These are phyloP conservation scores for Eupithecia insigniata DNA, from an alignment of 2,888 invertebrate species.

Conservation along the genomic window DNA sequence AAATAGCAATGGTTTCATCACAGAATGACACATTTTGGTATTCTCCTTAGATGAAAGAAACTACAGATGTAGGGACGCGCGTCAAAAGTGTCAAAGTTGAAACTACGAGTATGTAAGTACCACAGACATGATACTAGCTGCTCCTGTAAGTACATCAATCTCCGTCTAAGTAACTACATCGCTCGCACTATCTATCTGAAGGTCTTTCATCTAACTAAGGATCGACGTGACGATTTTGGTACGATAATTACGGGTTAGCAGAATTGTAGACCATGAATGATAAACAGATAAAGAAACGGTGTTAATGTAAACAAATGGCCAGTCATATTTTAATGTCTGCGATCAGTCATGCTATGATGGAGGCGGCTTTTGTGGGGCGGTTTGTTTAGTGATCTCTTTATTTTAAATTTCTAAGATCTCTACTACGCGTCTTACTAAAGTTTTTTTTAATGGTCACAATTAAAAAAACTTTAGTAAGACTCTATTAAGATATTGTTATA, in stretches of 20 bases:
- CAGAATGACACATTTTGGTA: too few species aligned
- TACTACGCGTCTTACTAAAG: too few species aligned
- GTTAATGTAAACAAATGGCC: slow-evolving; percentile 83
- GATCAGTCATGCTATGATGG: slow-evolving; percentile 49
- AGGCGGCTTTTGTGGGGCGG: slow-evolving; percentile 47
- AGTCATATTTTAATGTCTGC: slow-evolving; percentile 77
- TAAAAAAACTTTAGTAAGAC: background rate
- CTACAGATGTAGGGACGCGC: too few species aligned
- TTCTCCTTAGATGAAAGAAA: too few species aligned
- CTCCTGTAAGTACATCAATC: background rate
- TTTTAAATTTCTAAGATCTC: background rate
- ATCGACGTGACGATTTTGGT: background rate
- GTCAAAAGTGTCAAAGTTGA: too few species aligned
- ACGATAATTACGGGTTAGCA: slow-evolving; percentile 53
- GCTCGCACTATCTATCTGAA: background rate
- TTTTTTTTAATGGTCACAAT: too few species aligned
- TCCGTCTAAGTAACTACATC: too few species aligned
- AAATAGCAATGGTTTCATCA: too few species aligned
- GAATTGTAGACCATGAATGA: slow-evolving; percentile 73
- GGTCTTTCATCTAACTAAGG: background rate
- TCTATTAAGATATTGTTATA: background rate
- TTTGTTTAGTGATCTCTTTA: background rate
- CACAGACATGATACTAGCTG: too few species aligned
- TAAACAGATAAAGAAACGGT: slow-evolving; percentile 82
- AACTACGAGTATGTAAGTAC: too few species aligned